These are phyloP conservation scores for Clitarchus hookeri DNA, from an alignment of 2,888 invertebrate genomes.

Conservation along the genomic window DNA sequence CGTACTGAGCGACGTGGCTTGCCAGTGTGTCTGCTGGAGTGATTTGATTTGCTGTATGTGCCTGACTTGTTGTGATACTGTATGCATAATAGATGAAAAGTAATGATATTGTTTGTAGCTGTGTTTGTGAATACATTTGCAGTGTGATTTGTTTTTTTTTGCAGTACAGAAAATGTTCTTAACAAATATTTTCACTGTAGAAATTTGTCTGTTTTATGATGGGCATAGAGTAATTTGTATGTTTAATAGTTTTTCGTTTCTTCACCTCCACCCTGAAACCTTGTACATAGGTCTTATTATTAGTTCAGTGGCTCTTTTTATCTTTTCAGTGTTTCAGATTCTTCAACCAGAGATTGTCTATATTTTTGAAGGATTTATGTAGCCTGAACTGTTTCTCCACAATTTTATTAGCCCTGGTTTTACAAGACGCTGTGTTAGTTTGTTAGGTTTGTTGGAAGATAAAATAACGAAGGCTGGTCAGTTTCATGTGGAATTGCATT, in stretches of 20 bases:
- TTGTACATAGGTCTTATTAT: neutral
- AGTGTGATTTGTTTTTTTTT: neutral
- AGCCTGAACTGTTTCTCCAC: neutral
- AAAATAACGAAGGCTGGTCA: neutral
- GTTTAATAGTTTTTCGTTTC: no score
- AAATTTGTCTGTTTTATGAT: neutral
- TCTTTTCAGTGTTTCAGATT: neutral
- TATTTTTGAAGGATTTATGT: neutral
- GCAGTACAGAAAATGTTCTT: no score
- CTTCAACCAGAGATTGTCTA: neutral
- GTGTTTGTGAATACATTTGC: neutral
- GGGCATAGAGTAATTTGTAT: neutral
- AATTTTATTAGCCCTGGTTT: neutral
- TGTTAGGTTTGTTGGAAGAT: neutral
- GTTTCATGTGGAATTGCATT: neutral
- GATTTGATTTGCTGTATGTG: conserved; percentile 6
- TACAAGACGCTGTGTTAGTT: neutral
- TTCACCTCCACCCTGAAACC: no score
- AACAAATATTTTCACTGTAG: neutral
- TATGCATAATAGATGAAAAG: neutral
- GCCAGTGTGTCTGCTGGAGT: neutral
- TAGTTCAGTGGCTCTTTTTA: neutral
- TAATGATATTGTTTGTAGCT: neutral
- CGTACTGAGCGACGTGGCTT: neutral
- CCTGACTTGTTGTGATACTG: conserved; percentile 14